Base-by-base conservation (phyloP, 2,888 invertebrate genomes). In the Strigamia transsilvanica region DNA sequence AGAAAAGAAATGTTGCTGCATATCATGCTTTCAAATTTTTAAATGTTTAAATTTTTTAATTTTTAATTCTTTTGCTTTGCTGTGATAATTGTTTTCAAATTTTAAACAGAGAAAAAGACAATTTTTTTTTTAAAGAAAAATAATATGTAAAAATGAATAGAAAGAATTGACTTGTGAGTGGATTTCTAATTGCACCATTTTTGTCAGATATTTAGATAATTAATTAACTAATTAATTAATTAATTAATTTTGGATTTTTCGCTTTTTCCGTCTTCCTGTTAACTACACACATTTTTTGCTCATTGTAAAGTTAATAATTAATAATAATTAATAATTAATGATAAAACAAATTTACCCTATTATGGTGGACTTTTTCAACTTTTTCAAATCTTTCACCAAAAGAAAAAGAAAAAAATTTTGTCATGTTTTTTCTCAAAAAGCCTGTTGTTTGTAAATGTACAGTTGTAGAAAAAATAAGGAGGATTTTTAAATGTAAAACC, bases 341-440 rank as follows among this genome's bases (percentile, higher is more conserved):
- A 4, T 6, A 73, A 73, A 66, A 32, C 1, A 66, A 66, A 66
- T n/a, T 12, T 10, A 73, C 23, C 23, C 12, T 27, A 18, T n/a
- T 56, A n/a, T 56, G 56, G 56, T 73, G 73, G 32, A 73, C 73
- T 73, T 73, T 73, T 73, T 73, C n/a, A 73, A 73, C 73, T 73
- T 73, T 73, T 73, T 73, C 73, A 73, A 73, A 73, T 73, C 73
- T 73, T 73, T 73, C 73, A 73, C 73, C 73, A 73, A 73, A 73
- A 23, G 6, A 56, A 56, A 18, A 4, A 56, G 21, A 56, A 18
- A 56, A 56, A 73, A 32, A 1, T 66, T 66, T 66, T 66, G 21
- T 66, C 66, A 66, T 66, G 66, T 66, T 66, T 66, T 66, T 23
- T 66, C 66, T 27, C 27, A 27, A 66, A 66, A 66, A 66, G 66